These are phyloP conservation scores for Trachymyrmex septentrionalis DNA, from an alignment of 1,140 invertebrate genomes.

Conservation along the genomic window DNA sequence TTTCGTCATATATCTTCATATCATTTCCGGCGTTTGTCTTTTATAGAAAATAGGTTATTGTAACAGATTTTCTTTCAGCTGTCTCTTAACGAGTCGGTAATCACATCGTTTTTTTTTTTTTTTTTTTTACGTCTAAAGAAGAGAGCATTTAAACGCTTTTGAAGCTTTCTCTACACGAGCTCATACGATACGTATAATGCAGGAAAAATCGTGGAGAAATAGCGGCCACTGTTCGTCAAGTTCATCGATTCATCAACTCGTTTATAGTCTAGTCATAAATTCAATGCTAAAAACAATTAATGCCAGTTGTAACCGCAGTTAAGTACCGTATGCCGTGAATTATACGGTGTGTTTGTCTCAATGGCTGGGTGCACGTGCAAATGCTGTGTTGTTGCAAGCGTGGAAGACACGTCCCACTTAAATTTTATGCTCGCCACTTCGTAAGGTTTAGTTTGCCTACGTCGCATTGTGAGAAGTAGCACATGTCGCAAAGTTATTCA, in stretches of 20 bases:
- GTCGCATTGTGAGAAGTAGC: conserved; percentile 39
- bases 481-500: conserved; percentile 11
- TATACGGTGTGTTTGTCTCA: background rate
- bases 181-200: background rate
- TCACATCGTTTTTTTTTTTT: background rate
- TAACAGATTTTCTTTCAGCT: background rate
- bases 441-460: background rate
- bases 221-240: background rate
- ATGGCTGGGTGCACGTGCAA: conserved; percentile 3
- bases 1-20: background rate
- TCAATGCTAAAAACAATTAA: conserved; percentile 19
- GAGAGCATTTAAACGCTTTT: background rate
- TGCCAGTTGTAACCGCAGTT: background rate
- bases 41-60: background rate
- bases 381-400: conserved; percentile 7
- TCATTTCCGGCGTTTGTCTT: conserved; percentile 14
- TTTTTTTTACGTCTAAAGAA: background rate
- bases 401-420: conserved; percentile 49
- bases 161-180: background rate
- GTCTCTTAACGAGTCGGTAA: background rate
- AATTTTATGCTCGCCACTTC: conserved; percentile 39
- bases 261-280: conserved; percentile 28
- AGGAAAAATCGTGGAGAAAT: background rate
- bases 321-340: background rate
- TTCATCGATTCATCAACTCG: background rate